phyloP scores from a whole-genome alignment of 2,888 invertebrate genomes.

The Coelogynopora nodosa region DNA sequence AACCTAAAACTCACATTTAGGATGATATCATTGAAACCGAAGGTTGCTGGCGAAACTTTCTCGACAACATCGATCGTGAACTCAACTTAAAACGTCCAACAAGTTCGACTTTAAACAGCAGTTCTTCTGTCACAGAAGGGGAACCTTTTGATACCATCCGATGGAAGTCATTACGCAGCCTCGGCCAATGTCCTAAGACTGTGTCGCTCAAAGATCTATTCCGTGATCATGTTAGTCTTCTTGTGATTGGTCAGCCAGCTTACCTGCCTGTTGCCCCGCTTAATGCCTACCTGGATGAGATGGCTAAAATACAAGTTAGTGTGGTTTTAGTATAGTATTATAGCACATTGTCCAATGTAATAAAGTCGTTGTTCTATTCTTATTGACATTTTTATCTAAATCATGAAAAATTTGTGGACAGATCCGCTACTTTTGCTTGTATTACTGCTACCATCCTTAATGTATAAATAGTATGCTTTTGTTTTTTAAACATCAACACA shows the following conservation, averaged over 20 bases:
- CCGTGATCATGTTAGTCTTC: background rate
- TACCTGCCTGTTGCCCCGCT: background rate
- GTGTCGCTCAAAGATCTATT: background rate
- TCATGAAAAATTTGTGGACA: no score
- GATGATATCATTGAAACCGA: background rate
- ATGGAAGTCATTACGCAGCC: background rate
- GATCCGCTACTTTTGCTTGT: no score
- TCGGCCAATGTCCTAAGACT: background rate
- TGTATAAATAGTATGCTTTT: no score
- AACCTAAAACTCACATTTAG: no score
- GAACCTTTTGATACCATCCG: no score
- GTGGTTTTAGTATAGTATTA: no score
- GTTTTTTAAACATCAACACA: no score
- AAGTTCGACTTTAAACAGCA: no score
- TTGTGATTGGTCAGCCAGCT: background rate
- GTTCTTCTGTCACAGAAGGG: background rate
- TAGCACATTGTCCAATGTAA: no score
- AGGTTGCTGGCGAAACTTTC: slow-evolving; percentile 24
- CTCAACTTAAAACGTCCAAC: slow-evolving; percentile 4
- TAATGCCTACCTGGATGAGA: background rate
- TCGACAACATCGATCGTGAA: background rate
- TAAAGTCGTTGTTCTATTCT: no score
- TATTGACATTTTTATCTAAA: no score
- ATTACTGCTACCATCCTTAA: no score
- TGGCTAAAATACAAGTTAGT: background rate